Evolutionary conservation across 2,113 vertebrate species (phyloP).

Genomic region (Polyodon spathula): DNA sequence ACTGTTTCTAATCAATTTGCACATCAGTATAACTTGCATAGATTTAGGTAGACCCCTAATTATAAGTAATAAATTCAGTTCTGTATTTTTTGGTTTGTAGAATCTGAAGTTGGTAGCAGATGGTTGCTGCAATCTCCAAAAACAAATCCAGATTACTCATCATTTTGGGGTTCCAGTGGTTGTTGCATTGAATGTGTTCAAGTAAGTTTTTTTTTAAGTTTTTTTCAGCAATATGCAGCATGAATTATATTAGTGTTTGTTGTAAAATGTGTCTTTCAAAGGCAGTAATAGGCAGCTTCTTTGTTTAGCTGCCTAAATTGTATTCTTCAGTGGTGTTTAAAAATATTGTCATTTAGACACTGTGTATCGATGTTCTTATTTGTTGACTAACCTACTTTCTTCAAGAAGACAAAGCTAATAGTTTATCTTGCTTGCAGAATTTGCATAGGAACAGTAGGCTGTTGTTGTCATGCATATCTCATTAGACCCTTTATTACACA

Average conservation of each 20-base stretch:
- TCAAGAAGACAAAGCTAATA: not conserved
- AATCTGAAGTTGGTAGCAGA: constrained; percentile 77
- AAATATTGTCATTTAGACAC: not conserved
- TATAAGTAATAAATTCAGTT: too few species aligned
- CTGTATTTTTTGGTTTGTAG: constrained; percentile 35
- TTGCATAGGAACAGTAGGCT: not conserved
- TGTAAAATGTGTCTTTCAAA: too few species aligned
- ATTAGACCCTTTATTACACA: too few species aligned
- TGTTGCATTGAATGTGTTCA: constrained; percentile 87
- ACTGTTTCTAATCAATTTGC: too few species aligned
- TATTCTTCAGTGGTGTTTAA: not conserved
- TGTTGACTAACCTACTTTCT: not conserved
- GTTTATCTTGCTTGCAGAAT: not conserved
- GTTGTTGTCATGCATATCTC: not conserved
- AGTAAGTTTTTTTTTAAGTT: constrained; percentile 54
- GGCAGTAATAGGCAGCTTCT: not conserved
- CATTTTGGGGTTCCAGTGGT: constrained; percentile 90
- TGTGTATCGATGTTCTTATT: not conserved
- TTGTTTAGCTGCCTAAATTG: not conserved
- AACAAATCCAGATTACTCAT: constrained; percentile 86
- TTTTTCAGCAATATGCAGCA: not conserved
- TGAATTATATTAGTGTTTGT: too few species aligned
- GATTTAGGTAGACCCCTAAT: too few species aligned
- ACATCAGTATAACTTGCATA: too few species aligned
- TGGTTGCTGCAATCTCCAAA: constrained; percentile 88